phyloP scores from a whole-genome alignment of 1,140 invertebrate species.

The Caenorhabditis latens region DNA sequence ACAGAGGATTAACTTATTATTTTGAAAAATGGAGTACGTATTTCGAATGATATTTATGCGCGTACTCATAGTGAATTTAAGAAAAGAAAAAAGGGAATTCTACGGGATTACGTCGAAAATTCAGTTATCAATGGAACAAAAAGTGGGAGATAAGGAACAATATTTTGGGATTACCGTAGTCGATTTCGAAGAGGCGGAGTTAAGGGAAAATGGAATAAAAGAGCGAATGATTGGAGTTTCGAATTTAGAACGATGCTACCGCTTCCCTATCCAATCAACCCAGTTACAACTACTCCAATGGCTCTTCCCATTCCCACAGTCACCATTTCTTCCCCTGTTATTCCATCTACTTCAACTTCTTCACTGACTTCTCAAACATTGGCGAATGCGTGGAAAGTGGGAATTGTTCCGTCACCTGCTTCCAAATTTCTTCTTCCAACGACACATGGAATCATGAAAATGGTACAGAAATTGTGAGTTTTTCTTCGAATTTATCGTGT shows the following conservation, averaged over 20 bases:
- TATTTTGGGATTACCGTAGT: conserved; percentile 42
- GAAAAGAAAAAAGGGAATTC: background rate
- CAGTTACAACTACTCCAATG: background rate
- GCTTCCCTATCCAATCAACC: background rate
- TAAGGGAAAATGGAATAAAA: background rate
- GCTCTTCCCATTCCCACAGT: conserved; percentile 20
- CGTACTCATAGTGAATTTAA: conserved; percentile 48
- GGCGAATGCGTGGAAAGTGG: background rate
- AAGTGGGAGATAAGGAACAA: conserved; percentile 23
- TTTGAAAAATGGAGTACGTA: conserved; percentile 23
- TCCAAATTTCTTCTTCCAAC: conserved; percentile 8
- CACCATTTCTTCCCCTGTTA: background rate
- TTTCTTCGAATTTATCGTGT: background rate
- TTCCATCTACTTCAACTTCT: background rate
- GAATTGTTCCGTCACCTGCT: background rate
- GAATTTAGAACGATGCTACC: background rate
- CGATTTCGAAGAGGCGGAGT: background rate
- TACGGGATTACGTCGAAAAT: conserved; percentile 30
- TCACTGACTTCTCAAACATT: conserved; percentile 1
- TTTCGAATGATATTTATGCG: conserved; percentile 21
- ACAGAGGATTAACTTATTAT: conserved; percentile 44
- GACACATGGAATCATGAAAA: conserved; percentile 44
- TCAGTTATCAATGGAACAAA: background rate
- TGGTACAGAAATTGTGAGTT: conserved; percentile 42
- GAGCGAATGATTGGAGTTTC: background rate